phyloP scores from a whole-genome alignment of 2,113 vertebrate genomes.

The Illadopsis cleaveri region DNA sequence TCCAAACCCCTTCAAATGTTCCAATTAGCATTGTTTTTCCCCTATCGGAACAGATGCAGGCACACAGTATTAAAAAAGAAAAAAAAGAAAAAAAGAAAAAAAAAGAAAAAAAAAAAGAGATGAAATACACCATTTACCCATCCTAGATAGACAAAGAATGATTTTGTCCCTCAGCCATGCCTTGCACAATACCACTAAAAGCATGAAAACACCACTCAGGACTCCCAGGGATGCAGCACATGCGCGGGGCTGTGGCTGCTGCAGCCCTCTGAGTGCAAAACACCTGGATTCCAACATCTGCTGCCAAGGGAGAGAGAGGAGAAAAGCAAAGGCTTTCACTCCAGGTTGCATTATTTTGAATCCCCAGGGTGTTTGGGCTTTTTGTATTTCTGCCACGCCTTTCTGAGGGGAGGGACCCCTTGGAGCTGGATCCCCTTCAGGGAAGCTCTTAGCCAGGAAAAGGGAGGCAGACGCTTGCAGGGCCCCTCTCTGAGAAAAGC shows the following conservation, averaged over 20 bases:
- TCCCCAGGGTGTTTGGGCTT: neutral
- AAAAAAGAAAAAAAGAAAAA: neutral
- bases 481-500: neutral
- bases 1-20: neutral
- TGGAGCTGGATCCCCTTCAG: neutral
- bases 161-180: neutral
- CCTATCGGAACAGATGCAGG: neutral
- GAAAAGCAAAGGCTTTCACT: neutral
- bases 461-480: neutral
- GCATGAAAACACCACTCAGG: neutral
- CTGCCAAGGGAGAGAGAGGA: neutral
- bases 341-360: neutral
- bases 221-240: neutral
- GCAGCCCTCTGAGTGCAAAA: neutral
- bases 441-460: neutral
- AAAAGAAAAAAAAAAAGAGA: too few species aligned
- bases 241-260: accelerated
- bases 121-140: neutral
- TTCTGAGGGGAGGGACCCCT: neutral
- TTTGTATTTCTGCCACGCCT: neutral
- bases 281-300: neutral
- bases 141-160: neutral
- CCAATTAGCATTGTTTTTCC: neutral
- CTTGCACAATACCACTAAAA: neutral
- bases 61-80: neutral